Evolutionary conservation across 2,888 invertebrate genomes (phyloP), one percentile per base, ranked within the genome.

Genomic region (Argynnis bischoffii): DNA sequence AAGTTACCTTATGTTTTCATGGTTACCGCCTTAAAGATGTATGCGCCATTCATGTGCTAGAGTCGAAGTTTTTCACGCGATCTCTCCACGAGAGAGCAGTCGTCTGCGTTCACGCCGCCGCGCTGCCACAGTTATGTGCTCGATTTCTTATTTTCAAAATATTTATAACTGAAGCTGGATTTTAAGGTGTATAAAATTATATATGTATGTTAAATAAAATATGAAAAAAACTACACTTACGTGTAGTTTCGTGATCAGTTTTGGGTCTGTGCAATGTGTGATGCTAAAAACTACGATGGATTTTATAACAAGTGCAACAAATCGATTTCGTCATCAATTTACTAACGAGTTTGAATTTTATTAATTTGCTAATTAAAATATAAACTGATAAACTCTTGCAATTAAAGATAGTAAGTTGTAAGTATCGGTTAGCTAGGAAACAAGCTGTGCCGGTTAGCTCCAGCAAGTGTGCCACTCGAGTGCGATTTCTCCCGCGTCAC

Each of bases 21-120:
- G 61, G 61, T 63, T 57, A 48, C 51, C 48, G 16, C 56, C 54
- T 51, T 51, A 55, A 55, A 54, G 64, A 21, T 59, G 63, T 63
- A 55, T 47, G 76, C 78, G 79, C 78, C 85, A 84, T 84, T 83
- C 84, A 84, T 82, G 86, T 89, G 88, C 82, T 86, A 81, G 85
- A 87, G 35, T 78, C 75, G 85, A 80, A 79, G 87, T 87, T 90
- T 90, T 91, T 88, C 91, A 90, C 88, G 90, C 90, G 91, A 92
- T 92, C 91, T 92, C 92, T 88, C 91, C 80, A 77, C 82, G 79
- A 87, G 88, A 90, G 90, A 90, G 82, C 90, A 91, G 91, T 90
- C 82, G 81, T 70, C 74, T 81, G 86, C 86, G 88, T 79, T 76
- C 83, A 88, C 86, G 87, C 79, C 77, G 77, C 57, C 67, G 63